Base-by-base conservation (phyloP, 2,797 vertebrate genomes). In the Lophius americanus region DNA sequence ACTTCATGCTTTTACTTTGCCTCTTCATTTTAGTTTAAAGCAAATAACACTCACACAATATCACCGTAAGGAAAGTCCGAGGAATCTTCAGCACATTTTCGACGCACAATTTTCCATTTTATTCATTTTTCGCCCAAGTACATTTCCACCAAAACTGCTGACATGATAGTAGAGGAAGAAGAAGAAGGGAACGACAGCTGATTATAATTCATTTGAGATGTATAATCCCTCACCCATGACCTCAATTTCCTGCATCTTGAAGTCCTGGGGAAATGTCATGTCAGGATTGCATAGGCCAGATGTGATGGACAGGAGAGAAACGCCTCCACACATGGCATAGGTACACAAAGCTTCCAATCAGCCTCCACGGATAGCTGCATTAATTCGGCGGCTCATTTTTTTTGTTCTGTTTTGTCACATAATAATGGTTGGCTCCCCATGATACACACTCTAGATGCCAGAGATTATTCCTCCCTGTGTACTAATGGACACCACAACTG, bases 191-290 rank as follows among this genome's bases (percentile, higher is more conserved):
- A 51, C 64, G 68, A 84, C 76, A 66, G 73, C 55, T 64, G 70
- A 60, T 73, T 81, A 76, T 81, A 81, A 88, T 82, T 54, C 84
- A 78, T 82, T 88, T 86, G 73, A 85, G 73, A 88, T 88, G 83
- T 88, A 67, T 82, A 70, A 78, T 74, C 65, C 70, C 39, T 60
- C 59, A 83, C 78, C 78, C 57, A 9, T 87, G 82, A 83, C 84
- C 81, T 74, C 61, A 42, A 66, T 85, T 85, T 81, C 70, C 73
- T 73, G 65, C 77, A 59, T 49, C 71, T 74, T 59, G 46, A 71
- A 32, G n/a, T 89, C 83, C 78, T 77, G 74, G 75, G 80, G 80
- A 91, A 91, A 92, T 90, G 91, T 91, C 89, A 92, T 52, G 75
- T 90, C 87, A 88, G 67, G 81, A 68, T 83, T 60, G 46, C 68